Evolutionary conservation across 2,888 invertebrate species (phyloP).

Genomic region (Chrysolina oricalcia): DNA sequence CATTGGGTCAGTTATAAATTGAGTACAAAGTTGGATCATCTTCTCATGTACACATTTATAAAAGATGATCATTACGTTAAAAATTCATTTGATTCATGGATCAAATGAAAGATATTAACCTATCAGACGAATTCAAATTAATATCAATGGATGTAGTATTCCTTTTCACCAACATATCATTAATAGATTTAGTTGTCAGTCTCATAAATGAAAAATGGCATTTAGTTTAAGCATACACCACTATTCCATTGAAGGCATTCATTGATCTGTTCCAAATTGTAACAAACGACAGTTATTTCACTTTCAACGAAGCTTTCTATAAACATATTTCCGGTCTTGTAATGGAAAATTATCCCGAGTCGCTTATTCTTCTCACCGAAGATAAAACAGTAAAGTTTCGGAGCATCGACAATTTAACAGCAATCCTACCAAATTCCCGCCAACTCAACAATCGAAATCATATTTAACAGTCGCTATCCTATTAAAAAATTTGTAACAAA

Average conservation of each 20-base stretch:
- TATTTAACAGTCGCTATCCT: too few species aligned
- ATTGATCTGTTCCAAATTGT: neutral
- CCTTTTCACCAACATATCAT: constrained; percentile 8
- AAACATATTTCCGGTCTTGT: too few species aligned
- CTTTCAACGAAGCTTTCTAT: neutral
- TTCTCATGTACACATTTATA: neutral
- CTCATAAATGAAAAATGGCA: neutral
- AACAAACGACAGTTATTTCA: neutral
- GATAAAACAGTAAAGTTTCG: too few species aligned
- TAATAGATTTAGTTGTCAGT: neutral
- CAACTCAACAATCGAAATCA: too few species aligned
- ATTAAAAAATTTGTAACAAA: too few species aligned
- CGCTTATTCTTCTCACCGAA: too few species aligned
- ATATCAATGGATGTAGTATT: neutral
- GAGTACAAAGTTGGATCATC: neutral
- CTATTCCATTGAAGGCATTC: neutral
- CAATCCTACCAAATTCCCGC: too few species aligned
- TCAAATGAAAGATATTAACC: neutral
- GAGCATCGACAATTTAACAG: too few species aligned
- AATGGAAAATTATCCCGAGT: too few species aligned
- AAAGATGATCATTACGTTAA: neutral
- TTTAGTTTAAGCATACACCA: neutral
- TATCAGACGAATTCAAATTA: neutral
- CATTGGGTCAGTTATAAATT: neutral
- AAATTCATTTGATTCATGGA: neutral